phyloP scores from a whole-genome alignment of 2,113 vertebrate genomes.

The Bujurquina vittata region DNA sequence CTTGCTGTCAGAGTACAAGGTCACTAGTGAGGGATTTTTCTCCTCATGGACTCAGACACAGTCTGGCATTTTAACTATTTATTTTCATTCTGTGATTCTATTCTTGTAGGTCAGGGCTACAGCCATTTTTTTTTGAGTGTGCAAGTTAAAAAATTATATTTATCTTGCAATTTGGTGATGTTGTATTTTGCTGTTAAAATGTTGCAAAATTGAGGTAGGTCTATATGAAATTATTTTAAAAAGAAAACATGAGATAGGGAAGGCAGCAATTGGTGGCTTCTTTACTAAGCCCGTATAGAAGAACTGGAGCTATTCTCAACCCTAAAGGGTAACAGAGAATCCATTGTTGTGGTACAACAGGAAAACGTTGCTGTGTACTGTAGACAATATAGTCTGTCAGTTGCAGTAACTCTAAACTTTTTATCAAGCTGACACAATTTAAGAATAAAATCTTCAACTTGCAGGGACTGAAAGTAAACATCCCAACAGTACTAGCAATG shows the following conservation, averaged over 20 bases:
- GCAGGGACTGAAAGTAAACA: background rate
- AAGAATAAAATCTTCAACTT: background rate
- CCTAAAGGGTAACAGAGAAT: background rate
- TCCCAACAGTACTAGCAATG: background rate
- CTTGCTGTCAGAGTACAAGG: slow-evolving; percentile 32
- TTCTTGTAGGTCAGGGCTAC: background rate
- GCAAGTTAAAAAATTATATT: no score
- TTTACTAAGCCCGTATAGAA: background rate
- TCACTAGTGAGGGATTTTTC: slow-evolving; percentile 13
- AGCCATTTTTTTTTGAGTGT: no score
- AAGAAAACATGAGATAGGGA: background rate
- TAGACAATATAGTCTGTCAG: background rate
- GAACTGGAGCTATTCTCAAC: background rate
- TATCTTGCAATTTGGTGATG: no score
- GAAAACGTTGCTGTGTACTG: background rate
- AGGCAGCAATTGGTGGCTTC: background rate
- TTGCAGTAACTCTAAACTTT: background rate
- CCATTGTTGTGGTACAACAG: background rate
- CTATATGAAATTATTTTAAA: background rate
- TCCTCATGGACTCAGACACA: background rate
- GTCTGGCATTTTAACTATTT: background rate
- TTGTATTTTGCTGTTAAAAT: no score
- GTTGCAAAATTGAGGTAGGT: no score
- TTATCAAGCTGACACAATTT: slow-evolving; percentile 1
- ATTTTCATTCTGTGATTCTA: background rate